Evolutionary conservation across 2,797 vertebrate genomes (phyloP).

Genomic region (Oryzias dopingdopingensis): DNA sequence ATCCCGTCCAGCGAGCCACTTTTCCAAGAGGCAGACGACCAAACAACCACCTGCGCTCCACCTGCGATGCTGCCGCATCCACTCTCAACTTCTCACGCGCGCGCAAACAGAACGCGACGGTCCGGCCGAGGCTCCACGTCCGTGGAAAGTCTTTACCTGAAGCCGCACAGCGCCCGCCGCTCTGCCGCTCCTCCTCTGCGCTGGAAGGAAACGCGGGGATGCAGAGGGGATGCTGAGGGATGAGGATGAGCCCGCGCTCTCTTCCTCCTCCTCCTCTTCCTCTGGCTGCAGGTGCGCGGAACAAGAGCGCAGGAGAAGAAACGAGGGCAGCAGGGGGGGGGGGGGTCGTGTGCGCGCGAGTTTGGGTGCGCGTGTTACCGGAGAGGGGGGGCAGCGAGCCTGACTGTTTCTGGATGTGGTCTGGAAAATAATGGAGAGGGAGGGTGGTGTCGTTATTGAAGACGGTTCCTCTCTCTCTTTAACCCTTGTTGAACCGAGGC

Average conservation of each 20-base stretch:
- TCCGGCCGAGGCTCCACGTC: constrained; percentile 10
- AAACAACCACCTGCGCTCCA: too few species aligned
- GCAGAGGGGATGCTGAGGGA: constrained; percentile 10
- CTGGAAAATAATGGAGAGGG: constrained; percentile 48
- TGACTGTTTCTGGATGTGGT: constrained; percentile 44
- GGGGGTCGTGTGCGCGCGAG: constrained; percentile 2
- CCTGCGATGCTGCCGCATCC: neutral
- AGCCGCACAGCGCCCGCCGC: constrained; percentile 13
- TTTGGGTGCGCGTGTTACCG: constrained; percentile 8
- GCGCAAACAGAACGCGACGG: constrained; percentile 2
- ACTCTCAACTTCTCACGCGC: constrained; percentile 29
- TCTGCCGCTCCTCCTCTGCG: constrained; percentile 16
- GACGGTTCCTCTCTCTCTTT: constrained; percentile 35
- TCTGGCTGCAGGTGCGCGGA: constrained; percentile 28
- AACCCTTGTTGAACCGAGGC: constrained; percentile 45
- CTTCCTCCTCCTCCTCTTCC: constrained; percentile 18
- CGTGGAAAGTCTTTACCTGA: constrained; percentile 42
- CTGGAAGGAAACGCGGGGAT: neutral
- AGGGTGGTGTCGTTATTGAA: constrained; percentile 39
- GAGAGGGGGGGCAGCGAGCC: constrained; percentile 22
- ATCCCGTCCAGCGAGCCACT: too few species aligned
- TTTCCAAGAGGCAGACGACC: too few species aligned
- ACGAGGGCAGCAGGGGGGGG: neutral
- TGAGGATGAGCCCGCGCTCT: constrained; percentile 32
- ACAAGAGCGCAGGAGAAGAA: neutral